These are phyloP conservation scores for Mionectes olivaceus DNA, from an alignment of 2,797 vertebrate genomes.

Conservation along the genomic window DNA sequence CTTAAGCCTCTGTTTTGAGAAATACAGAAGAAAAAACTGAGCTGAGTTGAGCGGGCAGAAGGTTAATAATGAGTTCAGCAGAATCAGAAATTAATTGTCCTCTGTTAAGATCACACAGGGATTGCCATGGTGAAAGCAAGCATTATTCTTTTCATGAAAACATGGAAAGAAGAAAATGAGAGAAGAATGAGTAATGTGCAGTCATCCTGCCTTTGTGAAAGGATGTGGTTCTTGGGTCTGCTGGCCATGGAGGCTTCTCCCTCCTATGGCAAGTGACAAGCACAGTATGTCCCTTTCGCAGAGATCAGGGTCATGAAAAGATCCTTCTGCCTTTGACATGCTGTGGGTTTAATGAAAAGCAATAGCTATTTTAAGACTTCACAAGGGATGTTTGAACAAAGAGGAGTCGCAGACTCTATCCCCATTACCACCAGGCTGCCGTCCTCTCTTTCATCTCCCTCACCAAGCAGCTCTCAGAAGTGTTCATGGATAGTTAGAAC, in stretches of 20 bases:
- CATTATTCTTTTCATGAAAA: constrained; percentile 27
- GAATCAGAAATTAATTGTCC: constrained; percentile 58
- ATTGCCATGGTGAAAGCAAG: neutral
- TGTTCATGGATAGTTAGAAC: constrained; percentile 15
- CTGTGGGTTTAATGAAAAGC: constrained; percentile 71
- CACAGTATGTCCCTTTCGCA: constrained; percentile 15
- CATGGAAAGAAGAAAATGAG: neutral
- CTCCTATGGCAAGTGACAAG: constrained; percentile 14
- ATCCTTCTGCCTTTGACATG: constrained; percentile 51
- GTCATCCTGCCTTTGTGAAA: constrained; percentile 13
- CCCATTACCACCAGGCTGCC: constrained; percentile 52
- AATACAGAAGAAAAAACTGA: neutral
- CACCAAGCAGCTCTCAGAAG: constrained; percentile 45
- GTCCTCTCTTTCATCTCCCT: constrained; percentile 48
- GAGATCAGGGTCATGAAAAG: constrained; percentile 51
- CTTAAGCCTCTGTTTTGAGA: constrained; percentile 15
- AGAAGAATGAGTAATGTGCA: constrained; percentile 25
- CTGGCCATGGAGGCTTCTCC: constrained; percentile 5
- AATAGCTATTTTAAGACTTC: constrained; percentile 71
- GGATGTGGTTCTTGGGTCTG: neutral
- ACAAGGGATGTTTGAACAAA: constrained; percentile 55
- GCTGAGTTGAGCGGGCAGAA: constrained; percentile 13
- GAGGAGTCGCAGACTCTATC: constrained; percentile 50
- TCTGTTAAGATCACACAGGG: neutral
- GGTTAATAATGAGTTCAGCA: constrained; percentile 57